phyloP scores from a whole-genome alignment of 2,797 vertebrate species.

The Coranthus polyacanthus region DNA sequence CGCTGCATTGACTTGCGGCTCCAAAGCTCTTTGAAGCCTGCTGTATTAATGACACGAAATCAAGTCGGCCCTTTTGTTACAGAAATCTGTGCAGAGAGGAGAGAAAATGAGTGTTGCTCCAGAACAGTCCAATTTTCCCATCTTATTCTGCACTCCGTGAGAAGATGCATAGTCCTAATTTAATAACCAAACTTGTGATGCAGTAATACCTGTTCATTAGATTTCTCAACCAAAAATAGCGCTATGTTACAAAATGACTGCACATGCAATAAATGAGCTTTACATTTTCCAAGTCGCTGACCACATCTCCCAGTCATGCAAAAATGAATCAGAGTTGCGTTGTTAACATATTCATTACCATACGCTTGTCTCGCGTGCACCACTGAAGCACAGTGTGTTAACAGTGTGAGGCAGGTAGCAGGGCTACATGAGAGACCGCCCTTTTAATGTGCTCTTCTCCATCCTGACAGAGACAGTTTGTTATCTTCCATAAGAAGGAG shows the following conservation, averaged over 20 bases:
- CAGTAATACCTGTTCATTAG: constrained; percentile 33
- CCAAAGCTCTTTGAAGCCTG: constrained; percentile 75
- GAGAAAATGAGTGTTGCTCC: constrained; percentile 55
- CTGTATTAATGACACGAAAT: constrained; percentile 77
- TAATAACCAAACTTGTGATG: constrained; percentile 48
- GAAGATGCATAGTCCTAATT: constrained; percentile 54
- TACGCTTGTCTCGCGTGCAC: constrained; percentile 36
- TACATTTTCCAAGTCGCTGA: constrained; percentile 60
- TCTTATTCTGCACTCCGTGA: constrained; percentile 48
- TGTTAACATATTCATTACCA: constrained; percentile 43
- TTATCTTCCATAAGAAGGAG: constrained; percentile 72
- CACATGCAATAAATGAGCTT: constrained; percentile 41
- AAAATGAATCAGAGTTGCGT: constrained; percentile 20
- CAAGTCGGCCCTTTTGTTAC: constrained; percentile 61
- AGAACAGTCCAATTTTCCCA: constrained; percentile 48
- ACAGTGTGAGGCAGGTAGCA: constrained; percentile 48
- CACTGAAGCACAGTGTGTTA: constrained; percentile 21
- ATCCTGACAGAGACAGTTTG: constrained; percentile 54
- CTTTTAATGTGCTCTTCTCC: constrained; percentile 60
- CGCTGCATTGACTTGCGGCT: constrained; percentile 71
- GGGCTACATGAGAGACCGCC: constrained; percentile 47
- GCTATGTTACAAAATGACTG: constrained; percentile 26
- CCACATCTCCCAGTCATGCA: constrained; percentile 42
- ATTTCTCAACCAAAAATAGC: constrained; percentile 6
- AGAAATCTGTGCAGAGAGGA: constrained; percentile 52